Evolutionary conservation across 2,888 invertebrate species (phyloP), one percentile per base, ranked within the genome.

Genomic region (Galerucella pusilla): DNA sequence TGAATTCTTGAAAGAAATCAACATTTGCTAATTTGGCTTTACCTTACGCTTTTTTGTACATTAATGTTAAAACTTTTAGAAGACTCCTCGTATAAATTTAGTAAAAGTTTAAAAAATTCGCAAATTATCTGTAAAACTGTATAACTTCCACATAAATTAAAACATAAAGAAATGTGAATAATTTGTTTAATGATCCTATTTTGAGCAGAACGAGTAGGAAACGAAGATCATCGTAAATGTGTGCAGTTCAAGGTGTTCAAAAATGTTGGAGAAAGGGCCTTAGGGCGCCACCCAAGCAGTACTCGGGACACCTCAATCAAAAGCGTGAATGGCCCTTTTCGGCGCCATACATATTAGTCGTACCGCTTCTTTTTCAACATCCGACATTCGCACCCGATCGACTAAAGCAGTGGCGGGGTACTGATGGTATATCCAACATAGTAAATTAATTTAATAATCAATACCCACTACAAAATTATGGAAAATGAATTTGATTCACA

Each of bases 251-350:
- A 71, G 71, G 71, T 71, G 71, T 71, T 71, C 59, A 71, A 71
- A 65, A 66, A 65, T 65, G 64, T 46, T 65, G 45, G 63, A 42
- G 63, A 71, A 60, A 64, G 59, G 57, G 59, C 65, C 71, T 54
- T 65, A 71, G 80, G 85, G 83, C 85, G 84, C 85, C 85, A 85
- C 85, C 85, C 85, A 85, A 83, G 85, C 84, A 83, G 85, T 80
- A 80, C 78, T 80, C 77, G 81, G 84, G 83, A 85, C 84, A 84
- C 84, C 83, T 85, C 80, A 80, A 81, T 84, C 84, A 83, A 79
- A 82, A 84, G 83, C 85, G 83, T 85, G 85, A 85, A 85, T 84
- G 85, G 84, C 81, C 82, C 82, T 81, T 83, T 85, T 84, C 84
- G 84, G 84, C 85, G 84, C 84, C 84, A 84, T 81, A 81, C 83